Percentiles rank a stretch among this genome's conserved stretches.
Evolutionary conservation across 1,140 invertebrate genomes (phyloP).

Genomic region (roundworm (Caenorhabditis elegans)): DNA sequence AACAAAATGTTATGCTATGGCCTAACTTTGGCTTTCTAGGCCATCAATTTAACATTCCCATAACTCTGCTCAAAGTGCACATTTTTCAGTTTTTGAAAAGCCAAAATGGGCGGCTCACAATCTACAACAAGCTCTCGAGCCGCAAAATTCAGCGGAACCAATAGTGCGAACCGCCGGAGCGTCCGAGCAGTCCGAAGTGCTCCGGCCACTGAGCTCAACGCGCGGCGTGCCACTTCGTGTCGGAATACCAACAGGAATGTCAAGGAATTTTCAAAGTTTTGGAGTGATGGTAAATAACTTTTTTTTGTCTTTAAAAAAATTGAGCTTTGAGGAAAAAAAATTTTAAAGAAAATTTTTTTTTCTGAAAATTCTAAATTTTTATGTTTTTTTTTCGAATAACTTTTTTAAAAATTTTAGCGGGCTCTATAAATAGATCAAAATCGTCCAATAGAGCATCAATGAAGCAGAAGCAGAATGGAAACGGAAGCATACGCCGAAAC

Average conservation of each 20-base stretch:
- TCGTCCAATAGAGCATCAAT: not conserved
- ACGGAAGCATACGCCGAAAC: not conserved
- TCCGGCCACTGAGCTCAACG: conserved; percentile 6
- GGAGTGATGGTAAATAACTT: not conserved
- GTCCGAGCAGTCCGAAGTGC: not conserved
- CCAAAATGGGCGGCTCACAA: not conserved
- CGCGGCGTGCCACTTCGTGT: conserved; percentile 9
- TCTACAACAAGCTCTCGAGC: not conserved
- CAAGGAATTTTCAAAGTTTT: conserved; percentile 15
- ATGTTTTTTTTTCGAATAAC: too few relatives aligned
- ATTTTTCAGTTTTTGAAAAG: not conserved
- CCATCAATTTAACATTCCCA: too few relatives aligned
- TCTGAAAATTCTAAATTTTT: too few relatives aligned
- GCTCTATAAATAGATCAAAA: not conserved
- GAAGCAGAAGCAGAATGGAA: not conserved
- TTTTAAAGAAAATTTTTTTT: too few relatives aligned
- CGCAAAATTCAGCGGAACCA: not conserved
- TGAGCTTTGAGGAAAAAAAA: not conserved
- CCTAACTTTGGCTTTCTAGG: not conserved
- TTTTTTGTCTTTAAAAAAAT: too few relatives aligned
- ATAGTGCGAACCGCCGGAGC: not conserved
- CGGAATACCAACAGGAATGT: not conserved
- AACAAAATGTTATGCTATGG: too few relatives aligned
- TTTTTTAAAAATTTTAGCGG: not conserved
- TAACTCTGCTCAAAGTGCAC: too few relatives aligned